Evolutionary conservation across 2,888 invertebrate species (phyloP).

Genomic region (Drosophila affinis): DNA sequence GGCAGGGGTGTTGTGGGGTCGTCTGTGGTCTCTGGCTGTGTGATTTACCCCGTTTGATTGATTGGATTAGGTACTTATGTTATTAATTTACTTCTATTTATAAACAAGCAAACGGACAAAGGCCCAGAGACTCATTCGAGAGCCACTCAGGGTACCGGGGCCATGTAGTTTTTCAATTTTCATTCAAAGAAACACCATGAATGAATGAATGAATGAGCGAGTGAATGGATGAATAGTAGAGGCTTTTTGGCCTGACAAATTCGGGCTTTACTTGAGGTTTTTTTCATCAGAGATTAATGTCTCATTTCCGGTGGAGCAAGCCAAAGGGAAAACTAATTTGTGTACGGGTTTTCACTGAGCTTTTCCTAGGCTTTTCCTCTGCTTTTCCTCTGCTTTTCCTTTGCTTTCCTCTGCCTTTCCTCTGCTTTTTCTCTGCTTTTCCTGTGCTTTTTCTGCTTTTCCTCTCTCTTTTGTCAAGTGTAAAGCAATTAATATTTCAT

Average conservation of each 20-base stretch:
- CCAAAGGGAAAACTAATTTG: constrained; percentile 40
- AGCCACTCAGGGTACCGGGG: constrained; percentile 5
- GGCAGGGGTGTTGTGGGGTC: no score
- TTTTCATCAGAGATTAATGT: constrained; percentile 60
- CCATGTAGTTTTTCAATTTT: constrained; percentile 57
- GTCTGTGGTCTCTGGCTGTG: constrained; percentile 49
- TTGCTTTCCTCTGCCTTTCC: no score
- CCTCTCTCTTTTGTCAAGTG: constrained; percentile 49
- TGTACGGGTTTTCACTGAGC: constrained; percentile 22
- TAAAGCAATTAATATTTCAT: constrained; percentile 72
- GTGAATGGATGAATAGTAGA: constrained; percentile 58
- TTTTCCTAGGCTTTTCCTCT: no score
- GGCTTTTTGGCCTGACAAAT: constrained; percentile 63
- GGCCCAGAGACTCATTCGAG: constrained; percentile 42
- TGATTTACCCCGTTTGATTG: constrained; percentile 81
- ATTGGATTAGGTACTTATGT: constrained; percentile 83
- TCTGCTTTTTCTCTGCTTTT: no score
- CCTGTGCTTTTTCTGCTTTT: no score
- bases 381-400: no score
- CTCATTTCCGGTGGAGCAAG: constrained; percentile 59
- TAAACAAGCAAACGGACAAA: constrained; percentile 76
- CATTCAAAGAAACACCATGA: constrained; percentile 60
- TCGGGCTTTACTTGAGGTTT: constrained; percentile 39
- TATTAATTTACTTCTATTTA: constrained; percentile 81
- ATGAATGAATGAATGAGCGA: constrained; percentile 62